phyloP scores from a whole-genome alignment of 2,113 vertebrate species.

The Labeo catla region DNA sequence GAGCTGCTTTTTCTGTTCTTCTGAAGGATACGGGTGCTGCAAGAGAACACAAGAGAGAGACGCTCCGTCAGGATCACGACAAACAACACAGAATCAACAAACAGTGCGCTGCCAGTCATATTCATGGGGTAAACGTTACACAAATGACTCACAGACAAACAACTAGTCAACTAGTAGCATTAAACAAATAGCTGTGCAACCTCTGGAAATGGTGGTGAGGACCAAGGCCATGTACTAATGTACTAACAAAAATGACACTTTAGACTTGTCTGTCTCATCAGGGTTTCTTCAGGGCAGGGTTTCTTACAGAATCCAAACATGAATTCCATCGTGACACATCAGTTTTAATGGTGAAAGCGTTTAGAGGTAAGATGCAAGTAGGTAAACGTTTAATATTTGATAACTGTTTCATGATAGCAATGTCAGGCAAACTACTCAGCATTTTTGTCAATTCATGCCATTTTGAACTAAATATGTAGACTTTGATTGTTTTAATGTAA shows the following conservation, averaged over 20 bases:
- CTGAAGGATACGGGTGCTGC: slow-evolving; percentile 98
- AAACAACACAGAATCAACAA: slow-evolving; percentile 6
- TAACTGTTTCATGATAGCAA: too few species aligned
- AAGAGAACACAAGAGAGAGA: slow-evolving; percentile 66
- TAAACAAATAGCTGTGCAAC: not conserved
- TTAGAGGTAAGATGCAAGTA: not conserved
- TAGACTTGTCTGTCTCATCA: too few species aligned
- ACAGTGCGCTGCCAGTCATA: not conserved
- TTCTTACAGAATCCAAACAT: too few species aligned
- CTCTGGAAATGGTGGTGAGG: too few species aligned
- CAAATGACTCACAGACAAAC: not conserved
- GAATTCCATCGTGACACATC: not conserved
- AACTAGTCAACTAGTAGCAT: not conserved
- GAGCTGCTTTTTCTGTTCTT: slow-evolving; percentile 99
- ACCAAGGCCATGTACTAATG: too few species aligned
- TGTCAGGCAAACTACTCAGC: too few species aligned
- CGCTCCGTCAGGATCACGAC: not conserved
- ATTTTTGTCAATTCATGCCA: too few species aligned
- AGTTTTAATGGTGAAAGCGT: not conserved
- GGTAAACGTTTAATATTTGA: not conserved
- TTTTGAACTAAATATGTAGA: not conserved
- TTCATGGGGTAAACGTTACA: not conserved
- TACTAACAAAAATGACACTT: too few species aligned
- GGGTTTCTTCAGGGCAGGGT: too few species aligned
- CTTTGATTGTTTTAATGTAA: not conserved